Percentiles rank a stretch among this genome's conserved stretches.
Evolutionary conservation across 2,888 invertebrate species (phyloP).

Genomic region (Strigamia maritima): DNA sequence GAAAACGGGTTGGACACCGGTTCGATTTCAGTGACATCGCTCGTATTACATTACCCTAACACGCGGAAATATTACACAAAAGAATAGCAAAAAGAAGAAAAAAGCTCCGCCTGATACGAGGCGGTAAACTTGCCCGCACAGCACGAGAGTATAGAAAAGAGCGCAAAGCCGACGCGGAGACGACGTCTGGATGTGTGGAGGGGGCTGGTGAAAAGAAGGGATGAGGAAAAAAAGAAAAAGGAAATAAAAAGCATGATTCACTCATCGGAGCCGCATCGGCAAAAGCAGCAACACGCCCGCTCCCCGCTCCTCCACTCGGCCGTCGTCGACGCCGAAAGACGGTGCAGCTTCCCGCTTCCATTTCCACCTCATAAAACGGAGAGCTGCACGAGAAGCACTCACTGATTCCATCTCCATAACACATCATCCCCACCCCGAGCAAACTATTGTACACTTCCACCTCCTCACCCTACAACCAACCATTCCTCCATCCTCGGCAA

Average conservation of each 20-base stretch:
- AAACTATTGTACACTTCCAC: neutral
- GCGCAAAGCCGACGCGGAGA: neutral
- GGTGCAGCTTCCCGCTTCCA: neutral
- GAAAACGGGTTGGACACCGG: neutral
- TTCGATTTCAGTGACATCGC: neutral
- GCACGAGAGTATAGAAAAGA: neutral
- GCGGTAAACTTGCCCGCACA: neutral
- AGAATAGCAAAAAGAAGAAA: neutral
- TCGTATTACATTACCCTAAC: neutral
- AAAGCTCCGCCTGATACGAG: neutral
- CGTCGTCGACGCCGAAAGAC: neutral
- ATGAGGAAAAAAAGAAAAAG: slow-evolving; percentile 24
- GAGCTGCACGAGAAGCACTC: neutral
- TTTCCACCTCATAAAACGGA: neutral
- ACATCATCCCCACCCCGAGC: neutral
- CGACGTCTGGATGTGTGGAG: neutral
- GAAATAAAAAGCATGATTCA: slow-evolving; percentile 20
- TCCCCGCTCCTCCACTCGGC: neutral
- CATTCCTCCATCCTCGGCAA: neutral
- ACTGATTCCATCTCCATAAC: neutral
- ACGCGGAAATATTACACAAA: neutral
- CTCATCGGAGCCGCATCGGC: neutral
- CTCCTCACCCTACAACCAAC: neutral
- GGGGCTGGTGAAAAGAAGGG: neutral
- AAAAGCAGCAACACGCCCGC: neutral